Conservation (phyloP, 2,113 vertebrate species). For the Cheilinus undulatus region DNA sequence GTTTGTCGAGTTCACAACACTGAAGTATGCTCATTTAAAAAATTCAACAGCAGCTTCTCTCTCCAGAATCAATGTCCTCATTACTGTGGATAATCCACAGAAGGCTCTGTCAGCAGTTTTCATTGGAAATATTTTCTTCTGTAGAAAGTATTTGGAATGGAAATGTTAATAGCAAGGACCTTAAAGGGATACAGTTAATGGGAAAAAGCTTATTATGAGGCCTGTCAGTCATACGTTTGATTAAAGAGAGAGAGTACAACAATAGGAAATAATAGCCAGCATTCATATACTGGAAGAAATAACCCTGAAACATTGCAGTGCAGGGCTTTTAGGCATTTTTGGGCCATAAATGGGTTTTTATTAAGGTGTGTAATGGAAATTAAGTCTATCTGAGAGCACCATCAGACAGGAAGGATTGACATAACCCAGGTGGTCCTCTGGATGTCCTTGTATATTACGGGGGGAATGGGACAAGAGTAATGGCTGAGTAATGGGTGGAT, state of each 20-base stretch:
- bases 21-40: slow-evolving; percentile 2
- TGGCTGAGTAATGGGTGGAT: too few relatives aligned
- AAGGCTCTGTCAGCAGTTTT: slow-evolving; percentile 20
- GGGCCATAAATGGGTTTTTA: neutral
- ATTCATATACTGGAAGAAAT: neutral
- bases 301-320: neutral
- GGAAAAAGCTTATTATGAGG: slow-evolving; percentile 9
- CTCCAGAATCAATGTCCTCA: slow-evolving; percentile 33
- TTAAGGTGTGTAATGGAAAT: too few relatives aligned
- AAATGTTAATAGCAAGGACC: neutral
- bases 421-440: too few relatives aligned
- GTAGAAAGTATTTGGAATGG: neutral
- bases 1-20: neutral
- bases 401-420: too few relatives aligned
- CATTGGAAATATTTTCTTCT: neutral
- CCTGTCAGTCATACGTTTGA: neutral
- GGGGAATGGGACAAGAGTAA: too few relatives aligned
- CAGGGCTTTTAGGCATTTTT: neutral
- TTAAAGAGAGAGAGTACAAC: neutral
- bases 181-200: slow-evolving; percentile 2
- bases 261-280: neutral
- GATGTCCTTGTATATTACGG: too few relatives aligned
- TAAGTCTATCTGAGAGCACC: too few relatives aligned
- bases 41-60: slow-evolving; percentile 12
- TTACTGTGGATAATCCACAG: slow-evolving; percentile 14